Conservation (phyloP, 2,888 invertebrate species). For the Dynastes hyllus region DNA sequence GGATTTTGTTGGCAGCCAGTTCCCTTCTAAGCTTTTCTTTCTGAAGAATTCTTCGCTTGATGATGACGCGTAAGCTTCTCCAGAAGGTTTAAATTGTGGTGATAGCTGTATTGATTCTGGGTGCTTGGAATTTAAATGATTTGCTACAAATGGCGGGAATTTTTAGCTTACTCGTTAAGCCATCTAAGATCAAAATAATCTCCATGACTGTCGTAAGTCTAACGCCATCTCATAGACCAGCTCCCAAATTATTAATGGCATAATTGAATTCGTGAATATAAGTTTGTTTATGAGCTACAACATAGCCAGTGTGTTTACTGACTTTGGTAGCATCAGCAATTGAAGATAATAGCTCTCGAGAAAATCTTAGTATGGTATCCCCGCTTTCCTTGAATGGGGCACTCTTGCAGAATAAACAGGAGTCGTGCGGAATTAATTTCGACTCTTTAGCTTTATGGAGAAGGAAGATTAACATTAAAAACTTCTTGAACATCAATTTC, state of each 20-base stretch:
- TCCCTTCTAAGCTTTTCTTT: slow-evolving; percentile 70
- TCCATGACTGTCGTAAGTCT: slow-evolving; percentile 90
- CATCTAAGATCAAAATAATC: slow-evolving; percentile 80
- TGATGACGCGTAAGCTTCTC: slow-evolving; percentile 77
- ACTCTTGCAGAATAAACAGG: slow-evolving; percentile 88
- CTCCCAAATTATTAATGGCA: slow-evolving; percentile 84
- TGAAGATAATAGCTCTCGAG: slow-evolving; percentile 84
- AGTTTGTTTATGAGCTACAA: slow-evolving; percentile 85
- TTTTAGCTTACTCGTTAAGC: slow-evolving; percentile 79
- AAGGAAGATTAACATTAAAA: slow-evolving; percentile 87
- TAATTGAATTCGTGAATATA: slow-evolving; percentile 92
- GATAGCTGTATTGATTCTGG: slow-evolving; percentile 81
- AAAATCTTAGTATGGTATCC: slow-evolving; percentile 84
- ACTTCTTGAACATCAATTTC: slow-evolving; percentile 88
- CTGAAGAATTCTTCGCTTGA: slow-evolving; percentile 70
- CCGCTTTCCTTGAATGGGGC: slow-evolving; percentile 84
- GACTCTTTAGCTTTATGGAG: slow-evolving; percentile 88
- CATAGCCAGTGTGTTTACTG: slow-evolving; percentile 83
- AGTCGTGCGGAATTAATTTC: slow-evolving; percentile 89
- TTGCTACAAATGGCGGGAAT: slow-evolving; percentile 93
- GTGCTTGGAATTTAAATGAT: slow-evolving; percentile 89
- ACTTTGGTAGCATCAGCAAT: slow-evolving; percentile 90
- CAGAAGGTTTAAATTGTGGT: slow-evolving; percentile 82
- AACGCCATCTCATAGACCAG: slow-evolving; percentile 91
- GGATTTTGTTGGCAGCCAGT: slow-evolving; percentile 76